Conservation (phyloP, 2,888 invertebrate species). For the Laspeyria flexula region DNA sequence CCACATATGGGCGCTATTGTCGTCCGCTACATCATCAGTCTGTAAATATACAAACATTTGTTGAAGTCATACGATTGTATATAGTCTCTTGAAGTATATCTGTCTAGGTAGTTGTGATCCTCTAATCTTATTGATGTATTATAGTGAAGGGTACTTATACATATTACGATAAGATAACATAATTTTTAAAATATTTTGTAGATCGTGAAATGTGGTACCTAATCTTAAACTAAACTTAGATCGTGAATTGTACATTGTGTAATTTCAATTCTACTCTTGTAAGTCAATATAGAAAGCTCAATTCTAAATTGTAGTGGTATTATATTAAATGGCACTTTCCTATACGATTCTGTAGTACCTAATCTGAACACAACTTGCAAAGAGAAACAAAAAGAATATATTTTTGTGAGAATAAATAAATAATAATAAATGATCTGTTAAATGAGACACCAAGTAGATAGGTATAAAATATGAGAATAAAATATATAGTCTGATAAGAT, state of each 20-base stretch:
- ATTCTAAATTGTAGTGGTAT: slow-evolving; percentile 59
- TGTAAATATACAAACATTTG: slow-evolving; percentile 45
- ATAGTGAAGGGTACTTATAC: slow-evolving; percentile 38
- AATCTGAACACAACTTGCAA: slow-evolving; percentile 25
- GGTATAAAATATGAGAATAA: slow-evolving; percentile 27
- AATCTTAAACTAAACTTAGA: slow-evolving; percentile 9
- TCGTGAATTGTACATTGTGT: slow-evolving; percentile 37
- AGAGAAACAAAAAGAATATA: slow-evolving; percentile 45
- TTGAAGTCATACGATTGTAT: slow-evolving; percentile 23
- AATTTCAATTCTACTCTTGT: slow-evolving; percentile 39
- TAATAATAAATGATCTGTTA: slow-evolving; percentile 33
- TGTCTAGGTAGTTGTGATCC: slow-evolving; percentile 40
- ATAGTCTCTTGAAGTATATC: slow-evolving; percentile 33
- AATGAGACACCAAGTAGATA: slow-evolving; percentile 51
- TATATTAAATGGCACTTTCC: slow-evolving; percentile 33
- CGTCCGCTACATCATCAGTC: slow-evolving; percentile 43
- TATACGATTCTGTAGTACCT: slow-evolving; percentile 21
- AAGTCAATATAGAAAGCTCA: slow-evolving; percentile 65
- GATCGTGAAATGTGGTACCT: slow-evolving; percentile 29
- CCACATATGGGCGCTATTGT: slow-evolving; percentile 49
- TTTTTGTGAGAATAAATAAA: slow-evolving; percentile 52
- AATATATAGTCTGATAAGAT: slow-evolving; percentile 28
- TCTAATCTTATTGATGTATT: slow-evolving; percentile 32
- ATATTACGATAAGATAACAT: slow-evolving; percentile 28
- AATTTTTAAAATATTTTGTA: slow-evolving; percentile 27